Conservation (phyloP, 1,140 invertebrate species). For the Drosophila sproati region DNA sequence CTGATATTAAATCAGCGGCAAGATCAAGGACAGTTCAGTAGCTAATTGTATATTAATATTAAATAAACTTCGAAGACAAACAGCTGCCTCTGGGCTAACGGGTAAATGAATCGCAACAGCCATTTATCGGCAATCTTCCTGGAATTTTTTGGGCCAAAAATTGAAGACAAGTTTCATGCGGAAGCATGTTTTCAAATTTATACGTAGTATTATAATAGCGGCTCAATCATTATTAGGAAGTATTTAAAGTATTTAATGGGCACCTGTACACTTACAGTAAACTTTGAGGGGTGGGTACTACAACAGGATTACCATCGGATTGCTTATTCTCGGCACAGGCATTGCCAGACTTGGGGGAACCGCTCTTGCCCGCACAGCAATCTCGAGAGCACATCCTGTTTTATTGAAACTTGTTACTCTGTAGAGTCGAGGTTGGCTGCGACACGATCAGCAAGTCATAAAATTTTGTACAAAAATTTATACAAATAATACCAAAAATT, state of each 20-base stretch:
- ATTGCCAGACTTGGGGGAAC: slow-evolving; percentile 38
- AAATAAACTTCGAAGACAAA: slow-evolving; percentile 20
- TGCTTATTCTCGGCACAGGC: slow-evolving; percentile 48
- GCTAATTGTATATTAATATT: slow-evolving; percentile 7
- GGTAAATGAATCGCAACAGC: too few relatives aligned
- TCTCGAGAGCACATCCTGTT: slow-evolving; percentile 67
- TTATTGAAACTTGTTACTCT: neutral
- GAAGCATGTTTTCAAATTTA: too few relatives aligned
- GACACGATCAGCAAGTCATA: neutral
- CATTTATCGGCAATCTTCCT: slow-evolving; percentile 9
- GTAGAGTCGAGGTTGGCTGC: neutral
- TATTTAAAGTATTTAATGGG: too few relatives aligned
- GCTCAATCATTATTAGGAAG: too few relatives aligned
- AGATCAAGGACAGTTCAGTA: slow-evolving; percentile 62
- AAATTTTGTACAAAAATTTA: neutral
- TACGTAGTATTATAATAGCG: too few relatives aligned
- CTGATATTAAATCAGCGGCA: slow-evolving; percentile 40
- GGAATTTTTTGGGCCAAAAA: too few relatives aligned
- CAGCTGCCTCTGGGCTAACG: slow-evolving; percentile 9
- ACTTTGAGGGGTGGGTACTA: slow-evolving; percentile 67
- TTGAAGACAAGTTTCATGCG: too few relatives aligned
- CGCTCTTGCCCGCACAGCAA: slow-evolving; percentile 50
- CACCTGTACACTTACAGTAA: slow-evolving; percentile 60
- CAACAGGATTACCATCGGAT: slow-evolving; percentile 12
- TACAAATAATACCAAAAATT: neutral